Percentiles rank a stretch among this genome's conserved stretches.
These are phyloP conservation scores for Carcina quercana DNA, from an alignment of 2,888 invertebrate genomes.

Conservation along the genomic window DNA sequence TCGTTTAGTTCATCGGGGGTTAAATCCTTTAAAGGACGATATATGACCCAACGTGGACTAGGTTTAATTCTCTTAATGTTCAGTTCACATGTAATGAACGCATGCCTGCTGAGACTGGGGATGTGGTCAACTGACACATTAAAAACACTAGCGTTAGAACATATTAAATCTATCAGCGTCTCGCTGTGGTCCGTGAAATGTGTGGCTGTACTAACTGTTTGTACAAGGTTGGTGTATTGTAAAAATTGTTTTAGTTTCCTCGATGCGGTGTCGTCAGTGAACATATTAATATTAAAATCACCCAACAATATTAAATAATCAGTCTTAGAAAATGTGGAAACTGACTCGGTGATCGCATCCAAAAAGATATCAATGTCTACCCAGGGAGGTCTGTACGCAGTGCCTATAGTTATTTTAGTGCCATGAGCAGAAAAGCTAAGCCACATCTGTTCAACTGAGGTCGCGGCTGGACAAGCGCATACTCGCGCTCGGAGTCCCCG, in stretches of 20 bases:
- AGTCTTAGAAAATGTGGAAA: background rate
- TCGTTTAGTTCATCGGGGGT: background rate
- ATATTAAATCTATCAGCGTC: slow-evolving; percentile 3
- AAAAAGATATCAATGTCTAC: slow-evolving; percentile 4
- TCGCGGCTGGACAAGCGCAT: background rate
- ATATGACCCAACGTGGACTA: background rate
- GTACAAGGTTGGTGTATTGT: background rate
- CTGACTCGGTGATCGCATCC: slow-evolving; percentile 3
- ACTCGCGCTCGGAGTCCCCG: background rate
- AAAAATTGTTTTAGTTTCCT: slow-evolving; percentile 1
- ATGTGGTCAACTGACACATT: background rate
- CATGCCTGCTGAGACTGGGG: slow-evolving; percentile 4
- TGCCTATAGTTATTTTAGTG: slow-evolving; percentile 4
- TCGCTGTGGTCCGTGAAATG: slow-evolving; percentile 5
- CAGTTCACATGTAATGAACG: slow-evolving; percentile 1
- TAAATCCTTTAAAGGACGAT: slow-evolving; percentile 2
- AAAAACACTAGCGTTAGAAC: background rate
- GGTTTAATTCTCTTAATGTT: slow-evolving; percentile 4
- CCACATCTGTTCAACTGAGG: slow-evolving; percentile 7
- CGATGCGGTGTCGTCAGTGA: background rate
- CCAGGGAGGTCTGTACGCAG: slow-evolving; percentile 7
- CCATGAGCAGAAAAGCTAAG: background rate
- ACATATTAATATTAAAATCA: slow-evolving; percentile 6
- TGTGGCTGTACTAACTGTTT: slow-evolving; percentile 1
- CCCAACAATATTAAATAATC: slow-evolving; percentile 5